Conservation (phyloP, 2,113 vertebrate genomes). For the Apteryx mantelli region DNA sequence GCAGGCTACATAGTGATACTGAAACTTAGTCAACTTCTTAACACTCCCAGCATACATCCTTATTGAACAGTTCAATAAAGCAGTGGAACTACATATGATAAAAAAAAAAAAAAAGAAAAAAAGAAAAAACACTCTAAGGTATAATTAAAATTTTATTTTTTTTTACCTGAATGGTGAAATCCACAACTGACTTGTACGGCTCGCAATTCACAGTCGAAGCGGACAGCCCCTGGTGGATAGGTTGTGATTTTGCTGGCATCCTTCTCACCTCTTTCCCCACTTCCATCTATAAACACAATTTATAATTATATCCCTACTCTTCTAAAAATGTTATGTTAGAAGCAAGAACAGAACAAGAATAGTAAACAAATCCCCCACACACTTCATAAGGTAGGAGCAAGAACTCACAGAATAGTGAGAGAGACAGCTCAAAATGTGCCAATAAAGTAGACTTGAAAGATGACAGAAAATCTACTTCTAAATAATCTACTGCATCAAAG, state of each 20-base stretch:
- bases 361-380: not conserved
- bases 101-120: not conserved
- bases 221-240: constrained; percentile 93
- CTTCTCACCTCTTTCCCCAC: constrained; percentile 96
- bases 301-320: constrained; percentile 24
- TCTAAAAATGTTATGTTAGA: constrained; percentile 19
- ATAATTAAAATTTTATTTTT: not conserved
- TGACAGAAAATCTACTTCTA: constrained; percentile 1
- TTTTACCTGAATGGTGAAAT: constrained; percentile 97
- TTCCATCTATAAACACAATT: constrained; percentile 86
- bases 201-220: constrained; percentile 93
- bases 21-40: not conserved
- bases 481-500: not conserved
- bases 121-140: accelerated
- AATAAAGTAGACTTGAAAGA: constrained; percentile 55
- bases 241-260: constrained; percentile 99
- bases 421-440: constrained; percentile 31
- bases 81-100: not conserved
- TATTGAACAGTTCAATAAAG: not conserved
- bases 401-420: constrained; percentile 48
- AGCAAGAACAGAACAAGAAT: not conserved
- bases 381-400: constrained; percentile 26
- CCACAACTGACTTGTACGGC: constrained; percentile 98
- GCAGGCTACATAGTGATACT: not conserved
- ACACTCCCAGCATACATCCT: accelerated